Conservation (phyloP, 30 jellyfish, hydroid and myxozoan species). For the Hydractinia echinata region DNA sequence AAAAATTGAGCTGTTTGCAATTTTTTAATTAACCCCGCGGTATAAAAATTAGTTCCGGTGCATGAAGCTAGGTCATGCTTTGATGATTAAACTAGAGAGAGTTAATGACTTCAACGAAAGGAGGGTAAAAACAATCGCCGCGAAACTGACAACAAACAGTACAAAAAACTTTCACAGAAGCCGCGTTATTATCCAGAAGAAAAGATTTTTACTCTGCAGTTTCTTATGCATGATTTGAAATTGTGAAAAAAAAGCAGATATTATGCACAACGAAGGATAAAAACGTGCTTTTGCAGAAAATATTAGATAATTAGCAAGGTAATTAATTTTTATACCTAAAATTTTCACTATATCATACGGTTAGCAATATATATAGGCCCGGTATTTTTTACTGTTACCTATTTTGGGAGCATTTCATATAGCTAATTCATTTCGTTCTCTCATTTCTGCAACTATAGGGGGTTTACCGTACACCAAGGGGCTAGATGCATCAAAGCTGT, state of each 20-base stretch:
- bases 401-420: no score
- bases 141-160: not conserved
- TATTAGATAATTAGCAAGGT: no score
- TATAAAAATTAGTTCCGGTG: slow-evolving; percentile 12
- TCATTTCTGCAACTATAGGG: no score
- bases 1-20: not conserved
- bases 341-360: no score
- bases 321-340: no score
- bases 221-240: not conserved
- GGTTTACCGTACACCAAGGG: no score
- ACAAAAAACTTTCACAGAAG: slow-evolving; percentile 8
- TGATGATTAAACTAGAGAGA: slow-evolving; percentile 7
- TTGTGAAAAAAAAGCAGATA: not conserved
- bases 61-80: slow-evolving; percentile 7
- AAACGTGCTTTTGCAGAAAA: not conserved
- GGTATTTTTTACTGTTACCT: no score
- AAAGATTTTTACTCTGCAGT: not conserved
- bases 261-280: not conserved
- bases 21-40: not conserved
- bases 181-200: slow-evolving; percentile 1
- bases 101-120: not conserved
- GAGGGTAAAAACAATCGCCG: not conserved
- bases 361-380: no score
- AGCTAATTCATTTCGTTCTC: no score
- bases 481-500: no score